These are phyloP conservation scores for Ovis canadensis DNA, from an alignment of 2,113 vertebrate species.

Conservation along the genomic window DNA sequence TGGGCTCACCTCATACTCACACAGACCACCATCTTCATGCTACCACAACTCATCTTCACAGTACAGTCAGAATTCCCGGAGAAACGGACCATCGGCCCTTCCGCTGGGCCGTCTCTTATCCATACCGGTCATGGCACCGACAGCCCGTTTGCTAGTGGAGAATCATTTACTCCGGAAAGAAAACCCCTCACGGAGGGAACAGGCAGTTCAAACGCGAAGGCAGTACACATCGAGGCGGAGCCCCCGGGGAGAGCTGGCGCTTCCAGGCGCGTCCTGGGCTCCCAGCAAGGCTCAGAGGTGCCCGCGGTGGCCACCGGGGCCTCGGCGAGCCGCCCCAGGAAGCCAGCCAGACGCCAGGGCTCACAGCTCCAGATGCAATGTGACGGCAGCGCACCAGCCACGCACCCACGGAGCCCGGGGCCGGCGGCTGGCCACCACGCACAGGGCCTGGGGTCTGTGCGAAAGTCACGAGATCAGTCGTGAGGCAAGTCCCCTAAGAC, in stretches of 20 bases:
- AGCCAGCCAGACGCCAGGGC: not conserved
- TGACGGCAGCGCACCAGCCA: not conserved
- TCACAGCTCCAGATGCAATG: not conserved
- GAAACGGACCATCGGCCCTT: not conserved
- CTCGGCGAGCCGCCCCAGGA: fast-evolving
- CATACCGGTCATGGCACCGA: not conserved
- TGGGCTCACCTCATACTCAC: slow-evolving; percentile 32
- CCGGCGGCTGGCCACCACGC: not conserved
- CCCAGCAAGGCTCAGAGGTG: not conserved
- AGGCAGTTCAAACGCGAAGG: not conserved
- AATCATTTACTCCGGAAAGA: not conserved
- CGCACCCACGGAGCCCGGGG: not conserved
- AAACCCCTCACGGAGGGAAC: not conserved
- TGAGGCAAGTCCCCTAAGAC: slow-evolving; percentile 17
- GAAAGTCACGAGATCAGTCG: slow-evolving; percentile 50
- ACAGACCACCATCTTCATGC: not conserved
- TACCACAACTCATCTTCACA: slow-evolving; percentile 75
- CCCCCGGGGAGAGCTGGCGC: not conserved
- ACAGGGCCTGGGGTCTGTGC: not conserved
- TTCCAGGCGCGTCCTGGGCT: not conserved
- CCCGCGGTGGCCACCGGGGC: fast-evolving
- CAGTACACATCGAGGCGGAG: not conserved
- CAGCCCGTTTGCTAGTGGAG: not conserved
- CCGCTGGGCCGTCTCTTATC: not conserved
- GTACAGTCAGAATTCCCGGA: slow-evolving; percentile 50